Base-by-base conservation (phyloP, 2,797 vertebrate genomes). In the Oceanodroma leucorhoa region DNA sequence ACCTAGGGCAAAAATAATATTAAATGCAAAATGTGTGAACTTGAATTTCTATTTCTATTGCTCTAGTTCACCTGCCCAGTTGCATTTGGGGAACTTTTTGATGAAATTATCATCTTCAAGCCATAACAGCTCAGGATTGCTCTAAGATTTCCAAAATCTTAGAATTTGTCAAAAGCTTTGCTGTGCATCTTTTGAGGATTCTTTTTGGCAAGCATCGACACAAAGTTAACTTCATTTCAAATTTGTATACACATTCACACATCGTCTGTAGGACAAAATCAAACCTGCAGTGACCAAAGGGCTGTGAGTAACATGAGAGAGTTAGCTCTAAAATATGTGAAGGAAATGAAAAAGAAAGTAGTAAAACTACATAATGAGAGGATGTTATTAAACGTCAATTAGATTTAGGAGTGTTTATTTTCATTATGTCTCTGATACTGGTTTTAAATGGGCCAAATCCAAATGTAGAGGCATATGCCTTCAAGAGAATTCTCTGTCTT, bases 361-460 rank as follows among this genome's bases (percentile, higher is more conserved):
- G 45, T 77, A 71, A 90, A 89, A 61, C 67, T 84, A 40, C 54
- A 40, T 64, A 65, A 83, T 14, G 20, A 85, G 55, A 85, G 70
- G 38, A 83, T 62, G 67, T 75, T 90, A 75, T 89, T 89, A 93
- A 83, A 83, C 0, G 0, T 77, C 64, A 83, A 80, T 95, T 89
- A 90, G 34, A 78, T 87, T 89, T 89, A 51, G 43, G 27, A 93
- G 34, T 53, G 40, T 73, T 94, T 94, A 50, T 70, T 94, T 90
- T 94, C 80, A 71, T 75, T 53, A n/a, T 27, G 60, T 90, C 60
- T 80, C 62, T 83, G 41, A 87, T 76, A 77, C 26, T 5, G 3
- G 14, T 84, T 93, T 87, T 87, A 94, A 90, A 84, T 73, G 73
- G 73, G 58, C 66, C 80, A 95, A 90, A 91, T 79, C 21, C 77